These are phyloP conservation scores for Thymallus thymallus DNA, from an alignment of 2,113 vertebrate genomes.

Conservation along the genomic window DNA sequence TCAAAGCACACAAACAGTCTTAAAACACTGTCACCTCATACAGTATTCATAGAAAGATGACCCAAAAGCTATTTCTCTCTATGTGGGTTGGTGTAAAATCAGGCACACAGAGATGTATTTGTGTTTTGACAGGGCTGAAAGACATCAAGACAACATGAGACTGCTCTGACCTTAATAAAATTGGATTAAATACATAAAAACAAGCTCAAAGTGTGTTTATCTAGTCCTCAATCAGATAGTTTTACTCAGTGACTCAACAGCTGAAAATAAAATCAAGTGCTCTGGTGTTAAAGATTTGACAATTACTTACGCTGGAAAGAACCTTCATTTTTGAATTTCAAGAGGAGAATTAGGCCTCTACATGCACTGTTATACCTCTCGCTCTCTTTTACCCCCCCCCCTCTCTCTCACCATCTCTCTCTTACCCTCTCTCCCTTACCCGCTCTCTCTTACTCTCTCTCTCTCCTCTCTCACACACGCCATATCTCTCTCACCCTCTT, in stretches of 20 bases:
- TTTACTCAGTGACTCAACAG: background rate
- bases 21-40: conserved; percentile 47
- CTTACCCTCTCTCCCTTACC: background rate
- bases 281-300: background rate
- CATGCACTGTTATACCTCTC: background rate
- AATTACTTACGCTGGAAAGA: background rate
- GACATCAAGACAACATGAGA: background rate
- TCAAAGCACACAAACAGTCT: conserved; percentile 51
- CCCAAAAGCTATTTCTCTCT: conserved; percentile 40
- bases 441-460: background rate
- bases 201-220: background rate
- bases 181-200: background rate
- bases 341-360: background rate
- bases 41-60: conserved; percentile 31
- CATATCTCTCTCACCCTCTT: background rate
- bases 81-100: conserved; percentile 3
- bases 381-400: background rate
- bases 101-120: conserved; percentile 13
- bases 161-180: conserved; percentile 34
- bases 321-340: background rate
- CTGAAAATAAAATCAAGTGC: background rate
- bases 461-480: too few species aligned
- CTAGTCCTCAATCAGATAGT: background rate
- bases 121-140: conserved; percentile 6
- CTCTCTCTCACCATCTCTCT: background rate